These are phyloP conservation scores for Machimus rusticus DNA, from an alignment of 2,888 invertebrate species.

Conservation along the genomic window DNA sequence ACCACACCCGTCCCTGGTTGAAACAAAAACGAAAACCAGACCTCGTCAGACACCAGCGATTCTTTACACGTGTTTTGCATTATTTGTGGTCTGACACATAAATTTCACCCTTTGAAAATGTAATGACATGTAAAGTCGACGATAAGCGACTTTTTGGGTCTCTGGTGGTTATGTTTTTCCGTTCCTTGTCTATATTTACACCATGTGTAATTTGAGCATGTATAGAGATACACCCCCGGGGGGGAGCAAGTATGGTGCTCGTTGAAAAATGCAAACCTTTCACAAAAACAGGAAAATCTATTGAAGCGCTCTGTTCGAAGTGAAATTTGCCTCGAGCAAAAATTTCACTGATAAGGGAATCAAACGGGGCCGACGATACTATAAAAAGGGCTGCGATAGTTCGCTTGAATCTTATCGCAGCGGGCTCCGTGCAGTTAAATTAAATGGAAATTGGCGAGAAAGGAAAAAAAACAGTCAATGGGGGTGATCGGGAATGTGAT, in stretches of 20 bases:
- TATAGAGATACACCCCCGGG: neutral
- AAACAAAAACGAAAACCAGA: neutral
- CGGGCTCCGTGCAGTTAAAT: conserved; percentile 3
- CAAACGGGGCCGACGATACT: neutral
- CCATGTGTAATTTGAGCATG: neutral
- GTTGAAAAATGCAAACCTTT: neutral
- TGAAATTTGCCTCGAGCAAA: conserved; percentile 8
- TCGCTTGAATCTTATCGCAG: neutral
- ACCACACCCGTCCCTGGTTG: neutral
- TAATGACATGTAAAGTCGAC: conserved; percentile 30
- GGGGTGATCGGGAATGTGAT: neutral
- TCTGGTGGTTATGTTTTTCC: neutral
- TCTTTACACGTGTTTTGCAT: conserved; percentile 21
- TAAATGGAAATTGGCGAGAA: conserved; percentile 6
- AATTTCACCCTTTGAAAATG: conserved; percentile 32
- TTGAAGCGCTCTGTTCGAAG: neutral
- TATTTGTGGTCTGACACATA: conserved; percentile 27
- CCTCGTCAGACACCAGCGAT: neutral
- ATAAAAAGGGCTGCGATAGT: neutral
- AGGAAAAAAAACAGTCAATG: neutral
- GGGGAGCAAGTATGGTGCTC: neutral
- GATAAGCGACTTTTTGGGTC: conserved; percentile 16
- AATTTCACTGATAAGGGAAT: neutral
- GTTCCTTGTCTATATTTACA: neutral
- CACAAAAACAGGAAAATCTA: neutral